Evolutionary conservation across 2,888 invertebrate genomes (phyloP).

Genomic region (Pinctada fucata): DNA sequence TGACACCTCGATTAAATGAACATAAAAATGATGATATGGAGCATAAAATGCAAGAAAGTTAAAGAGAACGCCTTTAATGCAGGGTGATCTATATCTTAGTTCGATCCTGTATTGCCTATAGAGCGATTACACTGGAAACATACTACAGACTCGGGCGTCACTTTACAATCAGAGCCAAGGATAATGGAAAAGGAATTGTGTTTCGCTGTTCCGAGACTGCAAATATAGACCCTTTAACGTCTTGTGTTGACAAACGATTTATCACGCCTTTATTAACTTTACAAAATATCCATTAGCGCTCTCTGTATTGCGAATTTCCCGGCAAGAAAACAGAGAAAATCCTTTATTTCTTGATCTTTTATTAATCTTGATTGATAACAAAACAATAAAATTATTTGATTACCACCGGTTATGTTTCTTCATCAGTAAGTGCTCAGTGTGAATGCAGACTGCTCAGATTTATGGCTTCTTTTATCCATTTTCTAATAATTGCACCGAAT

Average conservation of each 20-base stretch:
- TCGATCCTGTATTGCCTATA: background rate
- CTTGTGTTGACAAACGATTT: slow-evolving; percentile 27
- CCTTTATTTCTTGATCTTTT: slow-evolving; percentile 2
- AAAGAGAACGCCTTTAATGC: background rate
- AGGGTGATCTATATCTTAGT: background rate
- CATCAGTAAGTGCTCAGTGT: background rate
- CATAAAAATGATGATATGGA: background rate
- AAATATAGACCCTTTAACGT: slow-evolving; percentile 23
- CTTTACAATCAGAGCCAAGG: background rate
- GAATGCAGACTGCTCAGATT: too few species aligned
- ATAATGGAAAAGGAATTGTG: slow-evolving; percentile 1
- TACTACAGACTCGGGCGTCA: background rate
- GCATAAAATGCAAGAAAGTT: background rate
- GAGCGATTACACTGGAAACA: background rate
- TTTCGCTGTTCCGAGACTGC: background rate
- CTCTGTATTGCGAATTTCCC: background rate
- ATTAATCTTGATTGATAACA: slow-evolving; percentile 4
- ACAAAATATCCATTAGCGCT: slow-evolving; percentile 32
- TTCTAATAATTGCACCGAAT: too few species aligned
- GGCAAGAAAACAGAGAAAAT: background rate
- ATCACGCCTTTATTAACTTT: slow-evolving; percentile 26
- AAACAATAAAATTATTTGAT: background rate
- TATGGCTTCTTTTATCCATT: too few species aligned
- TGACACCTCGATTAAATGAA: background rate
- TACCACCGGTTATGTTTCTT: background rate